Evolutionary conservation across 2,797 vertebrate genomes (phyloP), one percentile per base, ranked within the genome.

Genomic region (Phalanger gymnotis): DNA sequence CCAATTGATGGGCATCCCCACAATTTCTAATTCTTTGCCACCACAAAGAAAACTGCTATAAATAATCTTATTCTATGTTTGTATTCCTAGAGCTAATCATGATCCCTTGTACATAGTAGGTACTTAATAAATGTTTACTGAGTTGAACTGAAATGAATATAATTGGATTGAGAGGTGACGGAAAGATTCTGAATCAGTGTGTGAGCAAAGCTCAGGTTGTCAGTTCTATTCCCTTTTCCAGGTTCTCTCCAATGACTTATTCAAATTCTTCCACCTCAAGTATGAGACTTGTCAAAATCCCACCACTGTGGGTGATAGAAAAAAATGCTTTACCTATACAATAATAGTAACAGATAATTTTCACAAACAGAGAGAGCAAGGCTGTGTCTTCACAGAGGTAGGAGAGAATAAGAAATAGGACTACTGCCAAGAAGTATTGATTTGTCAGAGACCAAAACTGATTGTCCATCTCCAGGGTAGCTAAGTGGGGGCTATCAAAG

Each of bases 401-500:
- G 30, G 3, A 51, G 91, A 28, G 19, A 58, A 1, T 19, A 91
- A 91, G 54, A 94, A 87, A 61, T 57, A 52, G 94, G 30, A 87
- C 92, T 94, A 91, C 56, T 95, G 55, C 91, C 56, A 53, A 7
- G 54, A 34, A 0, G 34, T 91, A 90, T 81, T 93, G 95, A 95
- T 95, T 92, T 61, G 54, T 91, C 54, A 58, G 94, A 91, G 92
- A 61, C n/a, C 89, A 91, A 91, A 92, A 54, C 4, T 91, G 93
- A 97, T 91, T 93, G 73, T 56, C 92, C 90, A 94, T 95, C 92
- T 58, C 73, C 56, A 34, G 73, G 91, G 91, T n/a, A 93, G 54
- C 54, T 13, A 16, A 0, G 0, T 57, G 93, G 94, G n/a, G 57
- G 27, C 53, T 94, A 90, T 52, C 96, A 90, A 27, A 3, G 11